Evolutionary conservation across 2,888 invertebrate genomes (phyloP), one percentile per base, ranked within the genome.

Genomic region (Coecobrya sp.): DNA sequence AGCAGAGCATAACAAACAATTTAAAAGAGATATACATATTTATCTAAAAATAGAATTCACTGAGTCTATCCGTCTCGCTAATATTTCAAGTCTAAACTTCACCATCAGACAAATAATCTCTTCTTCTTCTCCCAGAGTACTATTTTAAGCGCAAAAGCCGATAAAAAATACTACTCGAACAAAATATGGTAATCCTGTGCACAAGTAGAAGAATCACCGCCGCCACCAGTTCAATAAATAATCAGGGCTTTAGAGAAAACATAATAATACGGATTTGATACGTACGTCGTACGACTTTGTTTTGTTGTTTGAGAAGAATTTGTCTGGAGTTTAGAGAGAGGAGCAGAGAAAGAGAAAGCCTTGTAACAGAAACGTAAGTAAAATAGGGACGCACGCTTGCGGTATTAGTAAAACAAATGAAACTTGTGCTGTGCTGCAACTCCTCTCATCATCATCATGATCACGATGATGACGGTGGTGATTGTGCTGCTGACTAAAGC

Each of bases 371-470:
- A 42, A 7, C 42, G n/a, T 42, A 42, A 10, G 52, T 13, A 55
- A 59, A 76, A 76, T 76, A 76, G 49, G 55, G 65, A 79, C 85
- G 68, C 91, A 16, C 30, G 59, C 49, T 84, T 16, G 89, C 70
- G 89, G 91, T 30, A 91, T 91, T 91, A 91, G 91, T 73, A 76
- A 59, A 79, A 76, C 65, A 91, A 86, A 81, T 86, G 91, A 81
- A 68, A 42, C 79, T 90, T 45, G 42, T 73, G 62, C 25, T 49
- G n/a, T n/a, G 7, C 36, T 36, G 36, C 36, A 36, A 36, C 36
- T 85, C 45, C 36, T 87, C 22, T 79, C 25, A 52, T 68, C 27
- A 42, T 36, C 16, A 42, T 55, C 52, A 55, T 11, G 86, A 19
- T 55, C 55, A 55, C n/a, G 70, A 86, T 68, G 55, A 86, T 52